Evolutionary conservation across 1,140 invertebrate genomes (phyloP), one percentile per base, ranked within the genome.

Genomic region (Euschistus heros): DNA sequence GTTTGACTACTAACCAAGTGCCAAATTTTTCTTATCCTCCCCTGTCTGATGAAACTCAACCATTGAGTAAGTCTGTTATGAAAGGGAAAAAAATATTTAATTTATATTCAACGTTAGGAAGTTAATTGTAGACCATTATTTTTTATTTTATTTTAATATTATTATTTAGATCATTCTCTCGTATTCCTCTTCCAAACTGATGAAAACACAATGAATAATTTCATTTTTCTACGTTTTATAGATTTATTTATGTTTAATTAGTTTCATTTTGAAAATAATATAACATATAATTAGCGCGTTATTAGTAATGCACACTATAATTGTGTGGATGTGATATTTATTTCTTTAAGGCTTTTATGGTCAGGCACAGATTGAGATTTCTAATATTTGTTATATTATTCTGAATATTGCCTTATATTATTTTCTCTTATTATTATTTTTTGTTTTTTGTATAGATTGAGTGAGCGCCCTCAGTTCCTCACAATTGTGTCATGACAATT

Each of bases 291-390:
- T 57, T 57, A 57, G 54, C 26, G 15, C 14, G 24, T 57, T 57
- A 22, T 57, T 57, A 57, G 54, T 57, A 24, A 57, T 57, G 54
- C 54, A 57, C 54, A 57, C 54, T 57, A 15, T 57, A 57, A 57
- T 57, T 57, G 54, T 57, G 54, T 57, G 54, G 54, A 57, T 57
- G 54, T 57, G 54, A 57, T 57, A 57, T 57, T 57, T 57, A 57
- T 57, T 57, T 57, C 54, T 24, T 57, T 57, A 57, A 57, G 54
- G 54, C 54, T 57, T 57, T 44, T 57, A 57, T 27, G 24, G 54
- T 57, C 54, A 57, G 54, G 54, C 54, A 26, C 54, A 57, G 20
- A 10, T 24, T 24, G 22, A 57, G 15, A 24, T 57, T 57, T 24
- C 14, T 20, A 22, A 24, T 57, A 5, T 57, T 26, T 24, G 18